Percentiles rank a stretch among this genome's conserved stretches.
phyloP scores from a whole-genome alignment of 2,797 vertebrate species.

The Mormyrus hasselquistii region DNA sequence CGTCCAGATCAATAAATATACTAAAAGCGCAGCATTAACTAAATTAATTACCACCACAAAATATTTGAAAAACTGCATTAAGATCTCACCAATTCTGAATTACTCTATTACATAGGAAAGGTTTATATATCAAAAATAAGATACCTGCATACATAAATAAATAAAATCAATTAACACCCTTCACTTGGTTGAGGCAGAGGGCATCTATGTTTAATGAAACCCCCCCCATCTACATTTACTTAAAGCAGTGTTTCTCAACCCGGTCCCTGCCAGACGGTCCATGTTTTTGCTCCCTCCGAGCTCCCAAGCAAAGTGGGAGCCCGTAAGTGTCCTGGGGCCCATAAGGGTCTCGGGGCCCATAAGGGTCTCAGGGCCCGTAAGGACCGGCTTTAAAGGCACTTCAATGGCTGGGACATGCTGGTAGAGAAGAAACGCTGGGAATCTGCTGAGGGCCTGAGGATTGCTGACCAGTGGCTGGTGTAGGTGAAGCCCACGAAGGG shows the following conservation, averaged over 20 bases:
- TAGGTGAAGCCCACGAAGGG: constrained; percentile 98
- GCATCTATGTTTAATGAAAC: neutral
- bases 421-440: neutral
- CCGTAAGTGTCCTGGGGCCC: neutral
- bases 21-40: neutral
- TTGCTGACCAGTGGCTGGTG: constrained; percentile 93
- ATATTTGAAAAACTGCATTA: neutral
- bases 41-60: neutral
- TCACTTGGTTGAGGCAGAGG: neutral
- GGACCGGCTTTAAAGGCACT: neutral
- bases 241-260: neutral
- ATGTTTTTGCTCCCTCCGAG: neutral
- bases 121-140: neutral
- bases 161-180: neutral
- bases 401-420: neutral
- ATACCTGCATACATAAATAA: neutral
- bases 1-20: neutral
- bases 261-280: neutral
- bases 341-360: neutral
- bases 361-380: neutral
- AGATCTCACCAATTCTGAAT: neutral
- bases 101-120: neutral
- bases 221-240: neutral
- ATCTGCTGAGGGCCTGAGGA: neutral
- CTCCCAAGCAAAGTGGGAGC: neutral